Conservation (phyloP, 2,797 vertebrate genomes). For the Gambelia wislizenii region DNA sequence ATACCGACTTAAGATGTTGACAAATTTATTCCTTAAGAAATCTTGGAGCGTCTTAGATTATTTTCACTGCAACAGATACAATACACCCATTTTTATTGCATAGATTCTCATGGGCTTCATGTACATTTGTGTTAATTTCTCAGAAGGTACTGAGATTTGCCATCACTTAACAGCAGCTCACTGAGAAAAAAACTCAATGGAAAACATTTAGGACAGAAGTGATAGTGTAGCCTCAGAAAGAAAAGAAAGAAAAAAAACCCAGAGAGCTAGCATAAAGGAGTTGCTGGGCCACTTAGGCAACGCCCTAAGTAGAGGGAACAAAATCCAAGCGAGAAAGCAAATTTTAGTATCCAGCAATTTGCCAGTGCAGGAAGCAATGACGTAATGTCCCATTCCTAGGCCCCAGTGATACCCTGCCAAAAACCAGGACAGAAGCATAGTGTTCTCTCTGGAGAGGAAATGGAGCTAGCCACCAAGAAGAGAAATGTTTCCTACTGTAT, state of each 20-base stretch:
- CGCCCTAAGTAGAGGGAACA: background rate
- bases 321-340: background rate
- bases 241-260: background rate
- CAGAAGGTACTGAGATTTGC: background rate
- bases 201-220: background rate
- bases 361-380: constrained; percentile 27
- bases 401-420: background rate
- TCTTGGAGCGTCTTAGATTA: no score
- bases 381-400: constrained; percentile 24
- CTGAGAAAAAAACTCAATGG: background rate
- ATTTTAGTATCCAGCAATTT: constrained; percentile 2
- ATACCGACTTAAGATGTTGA: background rate
- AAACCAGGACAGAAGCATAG: constrained; percentile 29
- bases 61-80: background rate
- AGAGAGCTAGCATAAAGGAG: background rate
- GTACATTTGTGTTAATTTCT: background rate
- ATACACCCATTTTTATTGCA: background rate
- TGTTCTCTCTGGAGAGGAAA: constrained; percentile 37
- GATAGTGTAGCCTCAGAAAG: background rate
- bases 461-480: background rate
- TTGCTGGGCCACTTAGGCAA: constrained; percentile 8
- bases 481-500: constrained; percentile 13
- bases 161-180: background rate
- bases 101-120: background rate
- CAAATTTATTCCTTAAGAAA: no score